phyloP scores from a whole-genome alignment of 2,888 invertebrate species.

The Phaonia tiefii region DNA sequence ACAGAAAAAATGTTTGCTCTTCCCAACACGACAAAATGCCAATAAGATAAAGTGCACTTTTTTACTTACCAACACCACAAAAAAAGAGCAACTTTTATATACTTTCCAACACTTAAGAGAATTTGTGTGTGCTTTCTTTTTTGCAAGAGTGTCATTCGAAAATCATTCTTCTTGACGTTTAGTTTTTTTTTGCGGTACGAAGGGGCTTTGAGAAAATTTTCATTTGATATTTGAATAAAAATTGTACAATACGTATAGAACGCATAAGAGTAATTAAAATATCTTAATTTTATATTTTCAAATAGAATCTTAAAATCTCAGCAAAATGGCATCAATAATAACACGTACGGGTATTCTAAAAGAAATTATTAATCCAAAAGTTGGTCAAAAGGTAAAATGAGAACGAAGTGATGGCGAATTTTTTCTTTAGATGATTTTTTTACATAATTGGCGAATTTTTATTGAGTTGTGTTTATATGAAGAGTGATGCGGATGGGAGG shows the following conservation, averaged over 20 bases:
- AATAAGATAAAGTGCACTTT: too few species aligned
- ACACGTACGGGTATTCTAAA: constrained; percentile 86
- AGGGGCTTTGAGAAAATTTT: constrained; percentile 32
- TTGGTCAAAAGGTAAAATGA: constrained; percentile 86
- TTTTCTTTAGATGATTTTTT: constrained; percentile 63
- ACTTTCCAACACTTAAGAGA: too few species aligned
- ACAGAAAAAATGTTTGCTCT: too few species aligned
- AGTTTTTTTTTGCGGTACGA: constrained; percentile 59
- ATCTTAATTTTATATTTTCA: constrained; percentile 47
- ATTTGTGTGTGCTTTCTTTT: too few species aligned
- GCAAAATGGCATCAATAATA: constrained; percentile 88
- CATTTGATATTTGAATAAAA: constrained; percentile 10
- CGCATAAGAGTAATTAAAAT: constrained; percentile 40
- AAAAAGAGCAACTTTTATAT: too few species aligned
- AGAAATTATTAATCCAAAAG: constrained; percentile 86
- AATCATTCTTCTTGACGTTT: constrained; percentile 63
- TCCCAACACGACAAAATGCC: too few species aligned
- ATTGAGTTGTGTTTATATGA: constrained; percentile 39
- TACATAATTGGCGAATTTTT: constrained; percentile 73
- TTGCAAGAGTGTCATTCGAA: constrained; percentile 53
- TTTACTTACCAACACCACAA: too few species aligned
- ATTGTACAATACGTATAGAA: constrained; percentile 31
- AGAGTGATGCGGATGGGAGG: constrained; percentile 9
- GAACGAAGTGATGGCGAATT: constrained; percentile 20
- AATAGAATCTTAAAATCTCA: constrained; percentile 48